phyloP scores from a whole-genome alignment of 2,113 vertebrate species.

The Benitochromis conjunctus region DNA sequence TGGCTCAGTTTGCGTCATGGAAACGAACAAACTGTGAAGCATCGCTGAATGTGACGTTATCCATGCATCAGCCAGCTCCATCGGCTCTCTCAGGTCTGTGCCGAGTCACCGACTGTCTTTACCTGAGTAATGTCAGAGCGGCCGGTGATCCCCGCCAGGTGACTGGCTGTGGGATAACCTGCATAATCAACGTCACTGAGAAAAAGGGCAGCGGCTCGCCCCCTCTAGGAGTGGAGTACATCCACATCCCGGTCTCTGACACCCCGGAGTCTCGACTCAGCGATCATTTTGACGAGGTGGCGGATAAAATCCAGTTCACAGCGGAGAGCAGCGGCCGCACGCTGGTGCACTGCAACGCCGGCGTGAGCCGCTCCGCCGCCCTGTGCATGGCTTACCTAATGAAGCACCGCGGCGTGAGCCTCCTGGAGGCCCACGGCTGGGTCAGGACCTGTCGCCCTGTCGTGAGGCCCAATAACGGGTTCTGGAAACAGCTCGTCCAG shows the following conservation, averaged over 20 bases:
- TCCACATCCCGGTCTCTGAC: constrained; percentile 67
- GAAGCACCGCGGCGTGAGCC: constrained; percentile 49
- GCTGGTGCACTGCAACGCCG: constrained; percentile 74
- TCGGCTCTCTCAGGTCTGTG: constrained; percentile 61
- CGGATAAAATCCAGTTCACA: constrained; percentile 39
- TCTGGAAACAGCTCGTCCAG: constrained; percentile 74
- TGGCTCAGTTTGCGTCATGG: not conserved
- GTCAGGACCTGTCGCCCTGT: constrained; percentile 62
- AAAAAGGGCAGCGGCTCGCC: not conserved
- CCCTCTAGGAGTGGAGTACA: constrained; percentile 43
- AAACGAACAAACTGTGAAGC: not conserved
- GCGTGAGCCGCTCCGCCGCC: constrained; percentile 73
- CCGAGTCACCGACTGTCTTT: constrained; percentile 68
- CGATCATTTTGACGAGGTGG: constrained; percentile 66
- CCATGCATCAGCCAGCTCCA: not conserved
- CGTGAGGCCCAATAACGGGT: constrained; percentile 70
- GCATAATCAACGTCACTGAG: constrained; percentile 65
- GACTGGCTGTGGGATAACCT: constrained; percentile 49
- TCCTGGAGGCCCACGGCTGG: constrained; percentile 64
- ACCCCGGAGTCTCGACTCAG: constrained; percentile 46
- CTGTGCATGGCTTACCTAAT: constrained; percentile 75
- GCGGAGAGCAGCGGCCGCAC: constrained; percentile 46
- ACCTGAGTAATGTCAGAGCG: constrained; percentile 60
- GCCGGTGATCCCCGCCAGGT: constrained; percentile 49
- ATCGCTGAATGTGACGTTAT: not conserved